These are phyloP conservation scores for Cephus nigrinus DNA, from an alignment of 2,888 invertebrate species.

Conservation along the genomic window DNA sequence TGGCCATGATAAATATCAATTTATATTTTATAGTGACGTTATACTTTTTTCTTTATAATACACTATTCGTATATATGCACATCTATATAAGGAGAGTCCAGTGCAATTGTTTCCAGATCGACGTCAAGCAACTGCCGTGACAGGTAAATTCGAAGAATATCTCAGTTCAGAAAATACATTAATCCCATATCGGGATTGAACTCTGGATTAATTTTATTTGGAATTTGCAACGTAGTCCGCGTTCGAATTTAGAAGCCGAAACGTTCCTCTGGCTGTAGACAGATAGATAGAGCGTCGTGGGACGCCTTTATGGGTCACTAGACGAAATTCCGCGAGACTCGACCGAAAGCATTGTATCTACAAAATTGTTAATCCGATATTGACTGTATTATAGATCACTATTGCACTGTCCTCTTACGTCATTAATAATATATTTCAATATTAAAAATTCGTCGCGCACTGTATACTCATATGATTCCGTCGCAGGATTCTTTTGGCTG, in stretches of 20 bases:
- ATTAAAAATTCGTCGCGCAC: conserved; percentile 1
- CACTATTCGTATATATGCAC: conserved; percentile 42
- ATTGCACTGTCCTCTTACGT: conserved; percentile 30
- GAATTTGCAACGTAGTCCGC: not conserved
- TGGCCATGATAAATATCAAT: conserved; percentile 43
- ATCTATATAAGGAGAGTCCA: conserved; percentile 33
- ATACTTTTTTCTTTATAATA: conserved; percentile 31
- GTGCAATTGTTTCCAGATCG: conserved; percentile 31
- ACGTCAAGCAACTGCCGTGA: not conserved
- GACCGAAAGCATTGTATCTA: not conserved
- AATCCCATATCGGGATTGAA: not conserved
- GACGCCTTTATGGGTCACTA: not conserved
- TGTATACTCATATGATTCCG: not conserved
- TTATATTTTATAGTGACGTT: conserved; percentile 33
- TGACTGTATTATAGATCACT: conserved; percentile 16
- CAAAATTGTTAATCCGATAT: not conserved
- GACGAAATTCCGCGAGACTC: not conserved
- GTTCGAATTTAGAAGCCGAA: not conserved
- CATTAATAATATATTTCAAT: not conserved
- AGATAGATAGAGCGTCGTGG: not conserved
- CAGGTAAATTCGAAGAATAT: not conserved
- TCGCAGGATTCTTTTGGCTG: not conserved
- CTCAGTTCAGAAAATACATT: not conserved
- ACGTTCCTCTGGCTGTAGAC: not conserved
- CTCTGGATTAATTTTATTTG: not conserved